Base-by-base conservation (phyloP, 2,888 invertebrate species). In the Coecobrya sp. region DNA sequence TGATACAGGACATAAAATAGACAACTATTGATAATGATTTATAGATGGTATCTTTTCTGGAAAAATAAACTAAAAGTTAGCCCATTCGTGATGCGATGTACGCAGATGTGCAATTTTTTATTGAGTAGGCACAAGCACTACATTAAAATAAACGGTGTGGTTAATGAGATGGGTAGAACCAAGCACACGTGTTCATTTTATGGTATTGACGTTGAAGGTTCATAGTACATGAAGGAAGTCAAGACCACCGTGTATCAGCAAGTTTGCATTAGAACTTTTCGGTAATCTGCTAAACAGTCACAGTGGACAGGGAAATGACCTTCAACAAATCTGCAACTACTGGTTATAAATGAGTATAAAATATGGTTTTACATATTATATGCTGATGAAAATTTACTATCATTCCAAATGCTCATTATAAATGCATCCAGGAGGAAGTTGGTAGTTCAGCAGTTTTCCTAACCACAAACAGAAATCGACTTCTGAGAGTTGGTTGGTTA, bases 141-240 rank as follows among this genome's bases (percentile, higher is more conserved):
- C 1, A 55, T 19, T 55, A 55, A 62, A 62, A 25, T 62, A 62
- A 62, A 62, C 22, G n/a, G 62, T 62, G 62, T 62, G 22, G 8
- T n/a, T 62, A 62, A 62, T 62, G 62, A 62, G 19, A 62, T 25
- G 62, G 62, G n/a, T 1, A 13, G 30, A 68, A 19, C 30, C 13
- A 45, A n/a, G n/a, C n/a, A 49, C 76, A 79, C 76, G 76, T 79
- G 76, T 22, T 79, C 76, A 49, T 25, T 79, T 79, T 79, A 79
- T 79, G 49, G 19, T 49, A 11, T 25, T 45, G 45, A 25, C 49
- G 36, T 36, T 36, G 36, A 45, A 45, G 49, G 11, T 62, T 2
- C 62, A 62, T 55, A 55, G 36, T 36, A 36, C 30, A n/a, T 36
- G 36, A 30, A 70, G n/a, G 59, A 59, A 59, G 59, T 4, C 59